Base-by-base conservation (phyloP, 2,113 vertebrate species). In the Tupaia tana region DNA sequence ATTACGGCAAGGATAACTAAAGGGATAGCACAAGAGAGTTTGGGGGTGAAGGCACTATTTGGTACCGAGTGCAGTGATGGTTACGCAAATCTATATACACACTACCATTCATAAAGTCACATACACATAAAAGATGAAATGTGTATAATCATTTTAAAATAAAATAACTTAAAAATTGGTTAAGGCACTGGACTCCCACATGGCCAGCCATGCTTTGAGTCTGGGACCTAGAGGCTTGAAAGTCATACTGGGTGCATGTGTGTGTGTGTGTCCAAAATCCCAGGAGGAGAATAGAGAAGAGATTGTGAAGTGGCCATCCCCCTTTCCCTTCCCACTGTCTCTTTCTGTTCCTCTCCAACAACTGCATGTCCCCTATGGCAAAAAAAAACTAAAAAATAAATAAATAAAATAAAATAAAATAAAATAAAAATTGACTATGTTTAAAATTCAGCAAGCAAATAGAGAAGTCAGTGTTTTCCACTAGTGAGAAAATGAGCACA, bases 31-130 rank as follows among this genome's bases (percentile, higher is more conserved):
- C 1, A 4, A 52, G n/a, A 27, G 2, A 2, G 31, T 61, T 52
- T 67, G 59, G 61, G 63, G 22, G 24, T 7, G 8, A 43, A 74
- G 58, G 31, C 27, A 27, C 24, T 7, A 6, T 25, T 22, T 14
- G 0, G 20, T 7, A 12, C 34, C 20, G 9, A 80, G 13, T n/a
- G 6, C 0, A 1, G 2, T 24, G 14, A 29, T 20, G 3, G 78
- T n/a, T 16, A 73, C 12, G 16, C 10, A 71, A n/a, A 61, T 63
- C 25, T n/a, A 24, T 6, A 11, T 34, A 7, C 43, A 8, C 7
- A n/a, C 56, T 27, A 24, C 29, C 61, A 7, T 63, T 15, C 34
- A 31, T 3, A 52, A 56, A n/a, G 61, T 31, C 43, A 8, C 18
- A 54, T 29, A 67, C 29, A 18, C 25, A 10, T 12, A 29, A 5